Percentiles rank a stretch among this genome's conserved stretches.
Evolutionary conservation across 2,888 invertebrate species (phyloP).

Genomic region (Diaprepes abbreviatus): DNA sequence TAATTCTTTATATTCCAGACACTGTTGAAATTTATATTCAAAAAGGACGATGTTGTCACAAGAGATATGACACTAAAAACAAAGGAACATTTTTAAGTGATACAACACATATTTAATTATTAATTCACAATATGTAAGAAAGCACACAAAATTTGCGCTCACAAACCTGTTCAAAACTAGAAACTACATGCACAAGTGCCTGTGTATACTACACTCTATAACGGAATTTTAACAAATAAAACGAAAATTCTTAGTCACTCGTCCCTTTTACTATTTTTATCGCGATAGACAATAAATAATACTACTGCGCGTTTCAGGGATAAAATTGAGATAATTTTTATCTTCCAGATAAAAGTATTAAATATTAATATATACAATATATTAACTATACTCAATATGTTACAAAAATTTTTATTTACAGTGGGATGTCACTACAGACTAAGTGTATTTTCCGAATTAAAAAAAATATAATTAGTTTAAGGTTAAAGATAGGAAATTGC

Average conservation of each 20-base stretch:
- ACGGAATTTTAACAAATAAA: conserved; percentile 8
- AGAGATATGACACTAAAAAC: no score
- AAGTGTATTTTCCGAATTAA: not conserved
- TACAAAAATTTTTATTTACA: conserved; percentile 3
- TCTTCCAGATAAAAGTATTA: conserved; percentile 12
- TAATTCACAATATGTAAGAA: no score
- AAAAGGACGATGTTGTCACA: no score
- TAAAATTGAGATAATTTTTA: conserved; percentile 16
- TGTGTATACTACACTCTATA: no score
- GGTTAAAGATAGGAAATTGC: conserved; percentile 8
- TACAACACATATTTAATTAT: no score
- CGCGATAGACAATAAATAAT: conserved; percentile 17
- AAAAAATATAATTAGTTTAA: not conserved
- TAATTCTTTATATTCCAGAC: no score
- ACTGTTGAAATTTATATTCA: no score
- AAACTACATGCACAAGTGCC: no score
- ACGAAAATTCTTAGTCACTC: conserved; percentile 17
- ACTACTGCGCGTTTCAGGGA: not conserved
- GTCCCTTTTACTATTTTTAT: not conserved
- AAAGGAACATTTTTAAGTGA: no score
- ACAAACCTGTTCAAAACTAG: no score
- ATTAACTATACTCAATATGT: not conserved
- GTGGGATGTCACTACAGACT: not conserved
- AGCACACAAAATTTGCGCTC: no score
- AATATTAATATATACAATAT: not conserved